A percentile compares a stretch with the other conserved stretches of the same genome.
phyloP scores from a whole-genome alignment of 2,797 vertebrate species.

The Megaceryle alcyon region DNA sequence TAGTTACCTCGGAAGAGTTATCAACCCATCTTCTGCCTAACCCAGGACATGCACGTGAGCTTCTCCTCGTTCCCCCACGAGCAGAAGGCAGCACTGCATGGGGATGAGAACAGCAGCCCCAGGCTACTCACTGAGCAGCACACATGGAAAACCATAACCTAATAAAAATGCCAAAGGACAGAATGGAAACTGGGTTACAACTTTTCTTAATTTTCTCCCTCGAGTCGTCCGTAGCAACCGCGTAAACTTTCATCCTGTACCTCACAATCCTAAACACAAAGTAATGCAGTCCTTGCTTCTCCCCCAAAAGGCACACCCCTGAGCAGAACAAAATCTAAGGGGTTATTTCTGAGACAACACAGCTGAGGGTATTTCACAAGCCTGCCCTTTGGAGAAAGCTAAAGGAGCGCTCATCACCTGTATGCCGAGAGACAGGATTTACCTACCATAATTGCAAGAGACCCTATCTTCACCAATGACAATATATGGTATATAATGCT shows the following conservation, averaged over 20 bases:
- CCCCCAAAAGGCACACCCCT: background rate
- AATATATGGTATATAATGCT: conserved; percentile 51
- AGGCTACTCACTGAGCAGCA: background rate
- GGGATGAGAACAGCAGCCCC: background rate
- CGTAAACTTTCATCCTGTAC: background rate
- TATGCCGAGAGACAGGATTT: conserved; percentile 48
- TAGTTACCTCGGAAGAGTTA: background rate
- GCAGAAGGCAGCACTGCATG: background rate
- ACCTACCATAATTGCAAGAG: conserved; percentile 61
- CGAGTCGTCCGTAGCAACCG: background rate
- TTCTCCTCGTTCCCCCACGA: accelerated
- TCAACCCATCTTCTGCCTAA: background rate
- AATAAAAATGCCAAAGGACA: background rate
- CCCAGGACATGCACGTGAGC: background rate
- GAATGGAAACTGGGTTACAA: background rate
- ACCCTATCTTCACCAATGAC: conserved; percentile 50
- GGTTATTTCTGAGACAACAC: background rate
- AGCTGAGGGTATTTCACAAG: background rate
- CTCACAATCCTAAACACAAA: background rate
- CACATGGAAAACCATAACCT: background rate
- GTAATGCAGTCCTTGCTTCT: background rate
- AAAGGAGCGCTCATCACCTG: background rate
- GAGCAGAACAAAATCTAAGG: background rate
- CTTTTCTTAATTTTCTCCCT: background rate
- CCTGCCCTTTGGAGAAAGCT: background rate